These are phyloP conservation scores for Drosophila varians DNA, from an alignment of 1,140 invertebrate genomes.

Conservation along the genomic window DNA sequence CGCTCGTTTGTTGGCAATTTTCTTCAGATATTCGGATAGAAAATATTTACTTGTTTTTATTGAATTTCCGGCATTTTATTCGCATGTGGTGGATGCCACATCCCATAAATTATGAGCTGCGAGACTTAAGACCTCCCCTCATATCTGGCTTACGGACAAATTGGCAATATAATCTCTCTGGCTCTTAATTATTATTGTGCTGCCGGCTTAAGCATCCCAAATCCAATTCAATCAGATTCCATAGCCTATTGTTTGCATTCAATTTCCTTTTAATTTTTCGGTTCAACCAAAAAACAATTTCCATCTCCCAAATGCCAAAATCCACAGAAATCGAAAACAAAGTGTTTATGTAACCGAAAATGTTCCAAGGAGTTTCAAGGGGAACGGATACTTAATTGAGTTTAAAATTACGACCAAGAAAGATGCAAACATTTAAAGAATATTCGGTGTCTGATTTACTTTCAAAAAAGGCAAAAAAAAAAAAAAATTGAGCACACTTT, in stretches of 20 bases:
- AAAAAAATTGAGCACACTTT: conserved; percentile 27
- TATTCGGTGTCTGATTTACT: conserved; percentile 5
- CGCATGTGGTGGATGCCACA: conserved; percentile 25
- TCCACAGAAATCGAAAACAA: not conserved
- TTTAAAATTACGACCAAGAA: conserved; percentile 54
- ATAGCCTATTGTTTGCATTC: conserved; percentile 57
- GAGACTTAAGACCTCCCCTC: conserved; percentile 29
- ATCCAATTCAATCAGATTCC: conserved; percentile 34
- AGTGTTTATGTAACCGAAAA: not conserved
- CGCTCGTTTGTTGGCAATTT: conserved; percentile 72
- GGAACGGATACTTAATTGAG: conserved; percentile 53
- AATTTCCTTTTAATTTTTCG: conserved; percentile 65
- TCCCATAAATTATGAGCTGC: conserved; percentile 45
- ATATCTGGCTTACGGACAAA: conserved; percentile 47
- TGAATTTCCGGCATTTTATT: conserved; percentile 69
- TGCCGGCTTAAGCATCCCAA: conserved; percentile 5
- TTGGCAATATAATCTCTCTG: conserved; percentile 20
- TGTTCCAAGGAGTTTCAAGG: not conserved
- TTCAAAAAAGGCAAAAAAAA: too few species aligned
- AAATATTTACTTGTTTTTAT: conserved; percentile 71
- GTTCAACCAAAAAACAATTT: conserved; percentile 43
- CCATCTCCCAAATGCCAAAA: conserved; percentile 17
- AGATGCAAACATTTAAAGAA: conserved; percentile 23
- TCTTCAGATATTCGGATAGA: too few species aligned
- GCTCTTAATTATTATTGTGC: conserved; percentile 38